Conservation (phyloP, 2,888 invertebrate genomes). For the Drosophila neotestacea region DNA sequence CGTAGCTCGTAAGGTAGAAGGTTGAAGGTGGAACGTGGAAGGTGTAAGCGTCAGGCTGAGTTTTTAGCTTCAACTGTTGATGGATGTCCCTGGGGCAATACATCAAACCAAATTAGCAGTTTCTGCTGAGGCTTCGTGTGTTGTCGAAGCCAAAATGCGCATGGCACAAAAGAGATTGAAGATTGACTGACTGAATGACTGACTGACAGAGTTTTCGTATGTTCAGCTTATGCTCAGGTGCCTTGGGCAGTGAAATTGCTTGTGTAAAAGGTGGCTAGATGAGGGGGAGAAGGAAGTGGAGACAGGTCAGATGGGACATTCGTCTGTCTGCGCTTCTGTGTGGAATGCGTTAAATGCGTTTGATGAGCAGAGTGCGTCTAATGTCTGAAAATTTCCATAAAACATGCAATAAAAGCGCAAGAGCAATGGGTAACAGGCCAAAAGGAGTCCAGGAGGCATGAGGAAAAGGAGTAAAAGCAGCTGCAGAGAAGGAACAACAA, state of each 20-base stretch:
- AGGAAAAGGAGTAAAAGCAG: slow-evolving; percentile 1
- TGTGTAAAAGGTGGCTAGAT: slow-evolving; percentile 3
- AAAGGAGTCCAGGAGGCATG: background rate
- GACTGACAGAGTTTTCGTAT: slow-evolving; percentile 14
- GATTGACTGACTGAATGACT: slow-evolving; percentile 13
- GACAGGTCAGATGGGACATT: background rate
- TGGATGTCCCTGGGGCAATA: slow-evolving; percentile 73
- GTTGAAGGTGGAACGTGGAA: background rate
- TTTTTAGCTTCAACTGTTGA: slow-evolving; percentile 53
- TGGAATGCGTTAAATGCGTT: slow-evolving; percentile 72
- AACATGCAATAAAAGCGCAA: slow-evolving; percentile 78
- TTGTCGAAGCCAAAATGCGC: slow-evolving; percentile 58
- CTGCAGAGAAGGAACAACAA: slow-evolving; percentile 19
- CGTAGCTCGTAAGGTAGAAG: background rate
- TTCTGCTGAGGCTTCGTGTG: slow-evolving; percentile 41
- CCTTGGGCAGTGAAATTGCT: slow-evolving; percentile 49
- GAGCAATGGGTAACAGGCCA: slow-evolving; percentile 30
- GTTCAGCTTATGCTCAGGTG: slow-evolving; percentile 52
- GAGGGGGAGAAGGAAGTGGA: background rate
- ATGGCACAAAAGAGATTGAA: slow-evolving; percentile 59
- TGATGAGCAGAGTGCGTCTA: slow-evolving; percentile 71
- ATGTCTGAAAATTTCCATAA: slow-evolving; percentile 78
- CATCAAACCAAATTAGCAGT: slow-evolving; percentile 76
- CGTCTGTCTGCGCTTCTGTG: slow-evolving; percentile 7
- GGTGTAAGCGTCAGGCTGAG: slow-evolving; percentile 5